Evolutionary conservation across 2,113 vertebrate genomes (phyloP), one percentile per base, ranked within the genome.

Genomic region (Podocnemis expansa): DNA sequence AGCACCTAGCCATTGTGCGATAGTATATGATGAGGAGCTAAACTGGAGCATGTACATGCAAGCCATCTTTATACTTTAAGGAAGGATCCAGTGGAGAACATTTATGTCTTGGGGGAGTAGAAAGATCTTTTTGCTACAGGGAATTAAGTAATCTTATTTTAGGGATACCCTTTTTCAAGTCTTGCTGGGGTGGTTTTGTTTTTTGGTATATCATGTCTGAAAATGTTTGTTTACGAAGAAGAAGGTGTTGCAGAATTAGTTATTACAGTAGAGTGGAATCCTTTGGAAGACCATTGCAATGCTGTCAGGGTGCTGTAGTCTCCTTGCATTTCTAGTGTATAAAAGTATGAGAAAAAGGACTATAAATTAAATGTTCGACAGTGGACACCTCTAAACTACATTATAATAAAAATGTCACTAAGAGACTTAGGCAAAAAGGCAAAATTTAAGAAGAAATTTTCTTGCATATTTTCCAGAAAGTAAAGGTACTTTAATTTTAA

Each of bases 301-400:
- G 38, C 49, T 88, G 60, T 38, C 12, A 96, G 96, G 95, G 95
- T 96, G 96, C 95, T 97, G 91, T 91, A 95, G 92, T n/a, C 96
- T 84, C 94, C 95, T 92, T 90, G 80, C 76, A 21, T 85, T 34
- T 82, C 27, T 19, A 49, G 22, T 43, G 1, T 4, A 22, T 54
- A 10, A 5, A 58, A 38, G 22, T 0, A 1, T 0, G 10, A 87
- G 45, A 55, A 88, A 60, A 47, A 91, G 34, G 67, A 31, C n/a
- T 43, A 73, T 41, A 73, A 41, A 41, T 73, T 41, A 24, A 16
- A 34, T 25, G 4, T 1, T 41, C 6, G 60, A 38, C 82, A 78
- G 43, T 4, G 1, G 17, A 1, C 0, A 1, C 91, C 96, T 91
- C 24, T 0, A 34, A 76, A 10, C 12, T 0, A 34, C 6, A 11